phyloP scores from a whole-genome alignment of 2,888 invertebrate genomes.

The Melieria picta region DNA sequence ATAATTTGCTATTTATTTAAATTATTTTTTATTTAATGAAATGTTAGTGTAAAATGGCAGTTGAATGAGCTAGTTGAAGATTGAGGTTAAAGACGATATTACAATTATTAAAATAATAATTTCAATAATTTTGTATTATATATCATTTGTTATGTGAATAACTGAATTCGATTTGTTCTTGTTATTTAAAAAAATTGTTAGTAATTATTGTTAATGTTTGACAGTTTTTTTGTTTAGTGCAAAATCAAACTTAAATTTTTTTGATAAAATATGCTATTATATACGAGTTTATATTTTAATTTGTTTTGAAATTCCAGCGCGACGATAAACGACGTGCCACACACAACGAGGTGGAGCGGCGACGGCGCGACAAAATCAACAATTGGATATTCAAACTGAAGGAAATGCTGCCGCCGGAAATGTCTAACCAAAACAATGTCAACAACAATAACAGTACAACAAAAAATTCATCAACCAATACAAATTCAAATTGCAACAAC shows the following conservation, averaged over 20 bases:
- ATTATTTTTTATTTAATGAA: neutral
- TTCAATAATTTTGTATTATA: too few relatives aligned
- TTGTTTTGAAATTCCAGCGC: conserved; percentile 68
- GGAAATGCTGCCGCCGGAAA: conserved; percentile 81
- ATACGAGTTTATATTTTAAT: neutral
- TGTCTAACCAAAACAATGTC: conserved; percentile 14
- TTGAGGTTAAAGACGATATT: too few relatives aligned
- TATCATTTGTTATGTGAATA: too few relatives aligned
- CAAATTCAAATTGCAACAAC: neutral
- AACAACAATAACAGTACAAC: conserved; percentile 12
- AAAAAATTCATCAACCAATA: conserved; percentile 10
- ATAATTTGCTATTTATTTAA: neutral
- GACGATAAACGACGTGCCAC: conserved; percentile 91
- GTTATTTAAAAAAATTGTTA: too few relatives aligned
- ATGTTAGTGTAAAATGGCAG: too few relatives aligned
- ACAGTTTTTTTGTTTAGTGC: neutral
- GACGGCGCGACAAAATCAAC: conserved; percentile 95
- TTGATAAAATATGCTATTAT: neutral
- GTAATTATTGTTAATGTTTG: too few relatives aligned
- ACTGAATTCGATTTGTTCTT: too few relatives aligned
- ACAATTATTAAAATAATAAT: too few relatives aligned
- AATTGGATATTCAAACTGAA: conserved; percentile 95
- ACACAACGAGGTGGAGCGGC: conserved; percentile 94
- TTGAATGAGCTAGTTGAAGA: too few relatives aligned
- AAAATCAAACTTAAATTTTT: too few relatives aligned